Percentiles rank a stretch among this genome's conserved stretches.
Conservation (phyloP, 1,140 invertebrate species). For the Artemia franciscana region DNA sequence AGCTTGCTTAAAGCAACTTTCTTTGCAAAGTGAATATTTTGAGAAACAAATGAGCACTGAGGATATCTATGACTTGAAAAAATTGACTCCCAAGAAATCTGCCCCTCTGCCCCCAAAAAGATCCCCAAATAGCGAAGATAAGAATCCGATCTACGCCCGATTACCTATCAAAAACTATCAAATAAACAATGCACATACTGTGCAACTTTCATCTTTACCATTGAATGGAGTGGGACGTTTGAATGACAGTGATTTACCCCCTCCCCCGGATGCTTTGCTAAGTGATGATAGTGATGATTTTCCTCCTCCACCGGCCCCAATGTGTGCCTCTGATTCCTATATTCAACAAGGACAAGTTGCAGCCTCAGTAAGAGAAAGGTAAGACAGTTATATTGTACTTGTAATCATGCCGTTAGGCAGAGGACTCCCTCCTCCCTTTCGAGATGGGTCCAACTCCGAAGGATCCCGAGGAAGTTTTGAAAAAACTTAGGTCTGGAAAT, state of each 20-base stretch:
- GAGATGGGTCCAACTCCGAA: too few species aligned
- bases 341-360: conserved; percentile 9
- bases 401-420: too few species aligned
- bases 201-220: neutral
- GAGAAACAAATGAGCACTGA: conserved; percentile 8
- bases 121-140: conserved; percentile 2
- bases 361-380: conserved; percentile 8
- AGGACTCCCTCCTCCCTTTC: too few species aligned
- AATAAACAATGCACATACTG: neutral
- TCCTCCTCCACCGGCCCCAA: conserved; percentile 23
- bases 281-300: conserved; percentile 21
- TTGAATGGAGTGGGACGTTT: neutral
- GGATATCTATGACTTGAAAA: neutral
- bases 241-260: conserved; percentile 10
- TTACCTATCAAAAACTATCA: conserved; percentile 6
- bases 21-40: neutral
- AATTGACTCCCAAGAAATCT: conserved; percentile 5
- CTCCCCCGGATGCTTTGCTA: conserved; percentile 11
- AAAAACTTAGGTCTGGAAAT: too few species aligned
- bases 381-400: too few species aligned
- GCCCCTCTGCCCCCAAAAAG: conserved; percentile 13
- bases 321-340: conserved; percentile 14
- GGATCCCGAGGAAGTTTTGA: too few species aligned
- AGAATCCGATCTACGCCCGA: conserved; percentile 13
- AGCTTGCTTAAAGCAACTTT: conserved; percentile 4